These are phyloP conservation scores for Thalassoma bifasciatum DNA, from an alignment of 2,113 vertebrate genomes.

Conservation along the genomic window DNA sequence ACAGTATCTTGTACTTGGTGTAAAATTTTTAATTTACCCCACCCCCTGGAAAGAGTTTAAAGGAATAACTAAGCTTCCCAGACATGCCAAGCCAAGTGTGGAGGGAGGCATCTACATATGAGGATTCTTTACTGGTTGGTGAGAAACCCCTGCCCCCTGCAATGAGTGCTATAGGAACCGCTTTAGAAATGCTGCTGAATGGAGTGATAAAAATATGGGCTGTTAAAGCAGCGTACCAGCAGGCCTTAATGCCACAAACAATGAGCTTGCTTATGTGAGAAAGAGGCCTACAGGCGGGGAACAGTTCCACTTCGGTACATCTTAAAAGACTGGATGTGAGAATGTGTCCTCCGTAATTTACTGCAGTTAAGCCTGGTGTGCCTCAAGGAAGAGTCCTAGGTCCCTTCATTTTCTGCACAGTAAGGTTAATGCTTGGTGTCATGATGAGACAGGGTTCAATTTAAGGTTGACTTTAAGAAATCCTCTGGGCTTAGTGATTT, in stretches of 20 bases:
- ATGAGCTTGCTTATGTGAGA: constrained; percentile 19
- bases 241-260: constrained; percentile 28
- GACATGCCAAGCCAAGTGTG: no score
- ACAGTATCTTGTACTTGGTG: no score
- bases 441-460: background rate
- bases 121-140: constrained; percentile 2
- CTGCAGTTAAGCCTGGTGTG: background rate
- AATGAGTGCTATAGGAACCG: constrained; percentile 10
- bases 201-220: constrained; percentile 19
- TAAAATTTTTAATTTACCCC: constrained; percentile 31
- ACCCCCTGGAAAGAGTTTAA: constrained; percentile 32
- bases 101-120: background rate
- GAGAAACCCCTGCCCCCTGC: background rate
- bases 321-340: constrained; percentile 7
- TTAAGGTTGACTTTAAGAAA: background rate
- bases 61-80: background rate
- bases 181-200: constrained; percentile 18
- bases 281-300: constrained; percentile 21
- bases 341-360: background rate
- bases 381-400: background rate
- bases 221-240: constrained; percentile 13
- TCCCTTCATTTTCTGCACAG: background rate
- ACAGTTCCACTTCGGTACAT: constrained; percentile 20
- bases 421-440: background rate
- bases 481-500: no score